These are phyloP conservation scores for Marisa cornuarietis DNA, from an alignment of 1,140 invertebrate species.

Conservation along the genomic window DNA sequence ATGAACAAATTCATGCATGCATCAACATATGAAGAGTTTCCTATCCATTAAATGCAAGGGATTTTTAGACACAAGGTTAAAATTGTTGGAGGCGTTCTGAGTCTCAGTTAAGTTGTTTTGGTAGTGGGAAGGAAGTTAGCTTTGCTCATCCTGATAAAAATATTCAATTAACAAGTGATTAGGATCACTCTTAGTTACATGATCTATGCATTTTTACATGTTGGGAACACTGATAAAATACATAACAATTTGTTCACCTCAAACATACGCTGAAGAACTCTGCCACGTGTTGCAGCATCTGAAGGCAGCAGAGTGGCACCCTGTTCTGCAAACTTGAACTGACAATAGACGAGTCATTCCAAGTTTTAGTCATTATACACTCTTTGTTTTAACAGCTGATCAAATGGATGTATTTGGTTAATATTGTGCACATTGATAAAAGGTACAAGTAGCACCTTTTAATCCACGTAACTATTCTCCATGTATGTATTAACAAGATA, in stretches of 20 bases:
- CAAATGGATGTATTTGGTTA: not conserved
- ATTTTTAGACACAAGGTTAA: no score
- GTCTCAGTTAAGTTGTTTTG: no score
- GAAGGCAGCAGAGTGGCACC: constrained; percentile 19
- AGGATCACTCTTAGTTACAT: not conserved
- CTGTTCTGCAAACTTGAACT: constrained; percentile 15
- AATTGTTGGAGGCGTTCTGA: no score
- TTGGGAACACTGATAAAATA: no score
- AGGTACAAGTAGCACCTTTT: not conserved
- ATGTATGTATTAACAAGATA: no score
- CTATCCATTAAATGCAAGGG: not conserved
- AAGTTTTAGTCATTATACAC: no score
- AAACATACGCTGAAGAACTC: constrained; percentile 31
- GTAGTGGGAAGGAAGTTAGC: no score
- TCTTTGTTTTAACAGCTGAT: no score
- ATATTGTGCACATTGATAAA: not conserved
- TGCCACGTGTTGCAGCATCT: constrained; percentile 4
- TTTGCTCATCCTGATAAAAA: no score
- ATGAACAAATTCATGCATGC: not conserved
- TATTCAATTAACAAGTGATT: no score
- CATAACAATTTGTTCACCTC: constrained; percentile 18
- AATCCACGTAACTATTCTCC: no score
- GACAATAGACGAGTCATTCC: not conserved
- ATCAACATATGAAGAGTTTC: not conserved
- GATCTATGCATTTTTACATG: not conserved